Evolutionary conservation across 2,888 invertebrate species (phyloP), one percentile per base, ranked within the genome.

Genomic region (Pinctada fucata): DNA sequence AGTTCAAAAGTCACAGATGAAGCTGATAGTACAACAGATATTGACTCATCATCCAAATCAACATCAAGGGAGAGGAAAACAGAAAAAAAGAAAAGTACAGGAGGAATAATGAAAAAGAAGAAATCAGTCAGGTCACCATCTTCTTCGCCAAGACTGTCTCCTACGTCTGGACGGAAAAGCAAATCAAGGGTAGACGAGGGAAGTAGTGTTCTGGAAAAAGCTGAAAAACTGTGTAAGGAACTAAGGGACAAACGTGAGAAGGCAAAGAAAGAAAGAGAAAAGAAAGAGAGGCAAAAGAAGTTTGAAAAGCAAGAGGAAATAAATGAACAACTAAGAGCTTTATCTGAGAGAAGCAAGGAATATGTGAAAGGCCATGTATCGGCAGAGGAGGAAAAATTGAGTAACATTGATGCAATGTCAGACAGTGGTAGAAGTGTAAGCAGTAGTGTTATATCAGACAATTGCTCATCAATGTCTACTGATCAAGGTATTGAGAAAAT

Each of bases 181-280:
- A 63, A 67, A 58, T 48, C 47, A 67, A 52, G 31, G 68, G 51
- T 13, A 13, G 64, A 78, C n/a, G 72, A 72, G 47, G 75, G 70
- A 5, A 66, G 63, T 1, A 80, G 81, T 77, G 86, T 89, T 16
- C 76, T 89, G 10, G 87, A 87, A 77, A 85, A 84, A 75, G 89
- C 89, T 58, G 88, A 88, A 76, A 84, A 84, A 68, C 76, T 89
- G 50, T 89, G 88, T 80, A 86, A 83, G 73, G 87, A 87, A 73
- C 79, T 89, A 5, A 51, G 88, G 77, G 87, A 87, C 75, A 87
- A 87, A 73, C 74, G 88, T 68, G 82, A 84, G 67, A 81, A 82
- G 45, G 82, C 81, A n/a, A 84, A 86, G 65, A 80, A 79, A 13
- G 84, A 85, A 48, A 83, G 83, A 75, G 74, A 83, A 50, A 77